These are phyloP conservation scores for Crossoptilon crossoptilon DNA, from an alignment of 2,797 vertebrate genomes.

Conservation along the genomic window DNA sequence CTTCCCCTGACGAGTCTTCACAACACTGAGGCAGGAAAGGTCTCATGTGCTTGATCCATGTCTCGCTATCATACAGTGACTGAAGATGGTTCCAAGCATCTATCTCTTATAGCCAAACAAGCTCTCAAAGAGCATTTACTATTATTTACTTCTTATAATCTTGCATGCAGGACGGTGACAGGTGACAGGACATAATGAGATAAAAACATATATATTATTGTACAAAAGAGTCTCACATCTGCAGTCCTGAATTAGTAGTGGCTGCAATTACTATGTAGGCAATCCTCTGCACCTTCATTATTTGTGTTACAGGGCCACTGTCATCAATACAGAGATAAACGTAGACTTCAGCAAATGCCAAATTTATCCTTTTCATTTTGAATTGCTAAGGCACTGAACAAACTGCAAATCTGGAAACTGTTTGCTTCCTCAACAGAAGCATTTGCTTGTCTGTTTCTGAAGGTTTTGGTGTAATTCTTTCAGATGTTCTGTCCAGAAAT, in stretches of 20 bases:
- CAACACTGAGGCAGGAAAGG: neutral
- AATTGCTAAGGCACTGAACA: neutral
- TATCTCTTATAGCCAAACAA: neutral
- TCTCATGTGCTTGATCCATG: fast-evolving
- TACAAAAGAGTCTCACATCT: neutral
- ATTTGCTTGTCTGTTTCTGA: neutral
- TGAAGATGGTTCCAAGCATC: neutral
- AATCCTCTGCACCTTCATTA: neutral
- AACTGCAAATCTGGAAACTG: neutral
- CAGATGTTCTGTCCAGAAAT: fast-evolving
- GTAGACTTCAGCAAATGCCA: neutral
- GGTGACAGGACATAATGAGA: neutral
- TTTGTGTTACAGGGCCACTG: neutral
- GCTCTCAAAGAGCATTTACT: neutral
- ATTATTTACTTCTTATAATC: neutral
- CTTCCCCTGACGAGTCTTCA: neutral
- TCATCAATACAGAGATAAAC: neutral
- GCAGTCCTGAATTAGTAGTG: neutral
- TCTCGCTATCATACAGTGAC: neutral
- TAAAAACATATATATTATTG: neutral
- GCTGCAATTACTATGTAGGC: neutral
- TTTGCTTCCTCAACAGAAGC: neutral
- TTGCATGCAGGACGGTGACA: neutral
- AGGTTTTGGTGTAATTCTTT: neutral
- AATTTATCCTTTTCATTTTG: neutral